Evolutionary conservation across 2,888 invertebrate genomes (phyloP).

Genomic region (Phytoseiulus persimilis): DNA sequence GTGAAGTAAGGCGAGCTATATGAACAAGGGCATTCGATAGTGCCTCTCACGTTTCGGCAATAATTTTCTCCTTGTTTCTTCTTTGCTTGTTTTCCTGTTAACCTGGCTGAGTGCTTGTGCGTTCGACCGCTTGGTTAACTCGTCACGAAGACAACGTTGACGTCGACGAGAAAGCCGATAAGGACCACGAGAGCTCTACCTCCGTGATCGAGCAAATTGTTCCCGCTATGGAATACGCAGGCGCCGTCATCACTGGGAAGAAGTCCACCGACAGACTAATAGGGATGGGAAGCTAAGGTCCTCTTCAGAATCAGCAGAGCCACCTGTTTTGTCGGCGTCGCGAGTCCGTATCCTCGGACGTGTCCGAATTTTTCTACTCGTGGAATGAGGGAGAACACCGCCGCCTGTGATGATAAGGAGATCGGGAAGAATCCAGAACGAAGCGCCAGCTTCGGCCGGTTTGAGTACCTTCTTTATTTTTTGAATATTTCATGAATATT

Average conservation of each 20-base stretch:
- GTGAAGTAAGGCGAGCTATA: neutral
- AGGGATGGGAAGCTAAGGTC: neutral
- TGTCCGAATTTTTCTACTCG: neutral
- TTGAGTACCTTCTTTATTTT: neutral
- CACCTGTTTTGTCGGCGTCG: neutral
- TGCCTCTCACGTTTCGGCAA: neutral
- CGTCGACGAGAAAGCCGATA: neutral
- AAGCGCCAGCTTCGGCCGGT: neutral
- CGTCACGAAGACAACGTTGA: neutral
- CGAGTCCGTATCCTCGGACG: no score
- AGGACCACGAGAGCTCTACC: neutral
- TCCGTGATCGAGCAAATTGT: neutral
- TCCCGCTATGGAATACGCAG: neutral
- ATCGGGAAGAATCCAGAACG: neutral
- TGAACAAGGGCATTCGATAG: neutral
- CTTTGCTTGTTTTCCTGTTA: neutral
- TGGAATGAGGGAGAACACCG: neutral
- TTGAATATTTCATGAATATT: neutral
- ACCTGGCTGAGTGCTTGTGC: neutral
- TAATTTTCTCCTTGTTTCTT: neutral
- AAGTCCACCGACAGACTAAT: neutral
- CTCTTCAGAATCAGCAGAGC: neutral
- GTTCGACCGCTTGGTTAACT: neutral
- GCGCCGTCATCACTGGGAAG: neutral
- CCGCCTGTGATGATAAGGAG: neutral